Evolutionary conservation across 2,797 vertebrate species (phyloP), one percentile per base, ranked within the genome.

Genomic region (Ctenopoma kingsleyae): DNA sequence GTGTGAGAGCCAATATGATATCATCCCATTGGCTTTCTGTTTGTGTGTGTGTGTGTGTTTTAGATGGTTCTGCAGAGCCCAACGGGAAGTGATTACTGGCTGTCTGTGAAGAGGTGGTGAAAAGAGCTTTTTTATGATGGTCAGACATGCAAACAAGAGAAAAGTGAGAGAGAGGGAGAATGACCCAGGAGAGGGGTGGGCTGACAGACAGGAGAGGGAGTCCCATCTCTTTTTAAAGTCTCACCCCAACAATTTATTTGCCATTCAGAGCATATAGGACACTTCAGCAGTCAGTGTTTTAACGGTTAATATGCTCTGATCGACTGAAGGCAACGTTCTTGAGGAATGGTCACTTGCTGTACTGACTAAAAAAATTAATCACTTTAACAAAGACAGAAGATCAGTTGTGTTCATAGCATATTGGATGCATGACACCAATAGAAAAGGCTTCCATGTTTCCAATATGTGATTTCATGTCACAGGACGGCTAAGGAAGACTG

Each of bases 21-120:
- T 94, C 91, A 93, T 93, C 89, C 76, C 85, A 84, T 88, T 78
- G 84, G 92, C 88, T 83, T 88, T 81, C 83, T 82, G 82, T 87
- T 84, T 79, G 70, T 82, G 73, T 41, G 50, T 70, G 63, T 76
- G 67, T 60, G 67, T 54, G 67, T 35, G 27, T 77, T 76, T 77
- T 51, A 47, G 49, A 32, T 70, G 46, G 72, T 69, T 20, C 71
- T 46, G 46, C 74, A 85, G 83, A 84, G 76, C 85, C 85, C 62
- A 91, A 87, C 88, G 93, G 92, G 90, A 93, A 92, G 92, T 89
- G 89, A 91, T 91, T 80, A 87, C 67, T 87, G 71, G 53, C 73
- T 53, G 55, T 86, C 83, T 80, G 81, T 71, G 74, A 78, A 81
- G 80, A 81, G 64, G 59, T 51, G 17, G 64, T 77, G 79, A 86